Evolutionary conservation across 1,140 invertebrate genomes (phyloP).

Genomic region (Camponotus vicinus): DNA sequence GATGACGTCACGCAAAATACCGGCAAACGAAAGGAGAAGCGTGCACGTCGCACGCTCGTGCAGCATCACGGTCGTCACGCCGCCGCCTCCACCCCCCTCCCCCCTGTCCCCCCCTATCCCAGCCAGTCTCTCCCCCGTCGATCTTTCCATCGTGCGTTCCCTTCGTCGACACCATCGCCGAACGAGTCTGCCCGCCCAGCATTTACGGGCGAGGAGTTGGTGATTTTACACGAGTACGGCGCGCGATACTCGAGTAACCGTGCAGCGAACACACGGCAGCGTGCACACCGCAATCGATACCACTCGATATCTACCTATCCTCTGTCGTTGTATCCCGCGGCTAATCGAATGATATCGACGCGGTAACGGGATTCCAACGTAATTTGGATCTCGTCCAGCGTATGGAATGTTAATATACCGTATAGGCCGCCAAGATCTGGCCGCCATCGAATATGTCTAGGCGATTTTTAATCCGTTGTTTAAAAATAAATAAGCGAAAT

Average conservation of each 20-base stretch:
- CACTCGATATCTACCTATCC: conserved; percentile 17
- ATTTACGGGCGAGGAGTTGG: conserved; percentile 37
- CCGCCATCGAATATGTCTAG: background rate
- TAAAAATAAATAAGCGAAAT: background rate
- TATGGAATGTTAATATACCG: conserved; percentile 35
- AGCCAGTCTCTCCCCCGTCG: background rate
- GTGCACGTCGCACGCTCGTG: conserved; percentile 47
- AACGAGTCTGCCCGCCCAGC: conserved; percentile 44
- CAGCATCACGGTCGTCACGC: conserved; percentile 35
- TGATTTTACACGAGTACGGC: conserved; percentile 49
- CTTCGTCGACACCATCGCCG: conserved; percentile 19
- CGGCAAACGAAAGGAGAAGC: conserved; percentile 55
- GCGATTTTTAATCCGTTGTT: background rate
- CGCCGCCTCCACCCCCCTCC: background rate
- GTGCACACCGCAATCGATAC: conserved; percentile 45
- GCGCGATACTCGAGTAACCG: conserved; percentile 44
- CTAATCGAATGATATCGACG: conserved; percentile 56
- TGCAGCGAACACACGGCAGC: conserved; percentile 27
- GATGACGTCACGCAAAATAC: conserved; percentile 36
- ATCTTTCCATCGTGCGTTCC: conserved; percentile 1
- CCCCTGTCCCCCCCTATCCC: background rate
- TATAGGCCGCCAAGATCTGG: background rate
- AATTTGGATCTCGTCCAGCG: conserved; percentile 6
- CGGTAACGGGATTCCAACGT: conserved; percentile 22
- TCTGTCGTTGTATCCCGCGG: conserved; percentile 18